Base-by-base conservation (phyloP, 1,140 invertebrate species). In the Pseudobourletiella spinata region DNA sequence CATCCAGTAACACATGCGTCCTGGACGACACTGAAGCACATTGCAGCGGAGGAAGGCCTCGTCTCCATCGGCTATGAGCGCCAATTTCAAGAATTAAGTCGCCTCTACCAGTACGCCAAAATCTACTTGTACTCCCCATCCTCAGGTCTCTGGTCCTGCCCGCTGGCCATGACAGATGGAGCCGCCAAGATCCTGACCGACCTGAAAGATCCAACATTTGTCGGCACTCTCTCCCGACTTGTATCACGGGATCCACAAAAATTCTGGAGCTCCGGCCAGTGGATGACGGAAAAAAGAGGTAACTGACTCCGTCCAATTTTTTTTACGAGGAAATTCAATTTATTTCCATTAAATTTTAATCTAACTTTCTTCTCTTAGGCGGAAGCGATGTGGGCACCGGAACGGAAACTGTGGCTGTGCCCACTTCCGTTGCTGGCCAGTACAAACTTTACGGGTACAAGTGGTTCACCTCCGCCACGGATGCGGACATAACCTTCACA, bases 221-320 rank as follows among this genome's bases (percentile, higher is more conserved):
- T 70, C n/a, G 67, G 67, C 28, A 75, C 78, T 2, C 81, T 68
- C 63, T 50, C 72, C 1, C 69, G 73, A 15, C 69, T 83, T 4
- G 79, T 73, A 4, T 74, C 74, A 35, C 66, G 80, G 54, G 72
- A 81, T 68, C 79, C 80, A 1, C 56, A 70, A 3, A 64, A 73
- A 20, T 82, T 82, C 66, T 83, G 82, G 82, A 83, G 81, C 15
- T 81, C 80, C 61, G 82, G 82, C 8, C 82, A 83, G 67, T 83
- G 82, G 82, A 83, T 83, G 82, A 83, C 82, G 16, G 82, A 84
- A 64, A 76, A 76, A 66, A 71, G 71, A 68, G 81, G 71, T 72
- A 57, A 24, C 26, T n/a, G n/a, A 43, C 24, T 51, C 1, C 2
- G 1, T 25, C n/a, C n/a, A n/a, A n/a, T n/a, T n/a, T n/a, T n/a